Evolutionary conservation across 1,140 invertebrate genomes (phyloP), one percentile per base, ranked within the genome.

Genomic region (Drosophila ogumai): DNA sequence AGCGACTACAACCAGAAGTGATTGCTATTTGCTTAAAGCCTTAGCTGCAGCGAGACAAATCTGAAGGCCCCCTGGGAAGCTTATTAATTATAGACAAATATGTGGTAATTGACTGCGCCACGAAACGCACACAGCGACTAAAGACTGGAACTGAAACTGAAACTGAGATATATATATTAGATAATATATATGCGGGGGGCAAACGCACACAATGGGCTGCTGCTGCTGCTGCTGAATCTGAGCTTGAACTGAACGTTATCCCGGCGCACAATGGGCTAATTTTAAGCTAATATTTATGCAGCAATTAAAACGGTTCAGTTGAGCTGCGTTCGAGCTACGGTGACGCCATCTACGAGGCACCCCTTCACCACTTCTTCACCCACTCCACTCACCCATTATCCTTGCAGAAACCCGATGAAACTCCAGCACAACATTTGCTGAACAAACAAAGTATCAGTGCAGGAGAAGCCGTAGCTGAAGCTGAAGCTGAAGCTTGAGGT

Each of bases 221-320:
- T 22, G 19, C 19, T 22, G 19, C 19, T 22, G 52, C 41, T 25
- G 15, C 36, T 15, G 32, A 61, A 57, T 41, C 46, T 63, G 10
- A 17, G 55, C 57, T 55, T 67, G 34, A 71, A 49, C 78, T 28
- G 36, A 41, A 54, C 61, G 22, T 25, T 44, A 46, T 44, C 25
- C 49, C 49, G 49, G 66, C 64, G 69, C 65, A 81, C 85, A 78
- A 88, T 88, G 85, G 78, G 85, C 84, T 90, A 88, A 88, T 88
- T 88, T 90, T 77, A 80, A 78, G 71, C 85, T 78, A 88, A 88
- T 88, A 88, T 88, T 88, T 84, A 90, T 90, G 85, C 85, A 88
- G 84, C 84, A 88, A 88, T 88, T 88, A 88, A 84, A 88, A 84
- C 73, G 80, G 73, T 84, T 88, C 80, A 88, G 85, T 78, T 82